Conservation (phyloP, 2,113 vertebrate species). For the Lepus europaeus region DNA sequence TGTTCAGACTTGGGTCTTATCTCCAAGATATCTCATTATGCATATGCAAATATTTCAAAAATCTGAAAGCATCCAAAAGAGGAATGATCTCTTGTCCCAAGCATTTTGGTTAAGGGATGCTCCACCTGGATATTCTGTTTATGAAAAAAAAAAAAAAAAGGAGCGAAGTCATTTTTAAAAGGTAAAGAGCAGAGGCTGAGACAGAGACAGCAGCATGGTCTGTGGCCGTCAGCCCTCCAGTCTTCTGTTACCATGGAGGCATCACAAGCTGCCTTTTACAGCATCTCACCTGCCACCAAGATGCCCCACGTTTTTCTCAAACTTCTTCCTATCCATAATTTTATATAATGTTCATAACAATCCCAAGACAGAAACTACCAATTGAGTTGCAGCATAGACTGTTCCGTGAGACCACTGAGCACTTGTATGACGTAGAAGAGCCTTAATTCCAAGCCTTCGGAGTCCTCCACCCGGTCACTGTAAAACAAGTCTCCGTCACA, state of each 20-base stretch:
- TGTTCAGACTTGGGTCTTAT: no score
- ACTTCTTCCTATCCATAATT: neutral
- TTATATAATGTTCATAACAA: neutral
- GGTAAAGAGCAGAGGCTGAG: neutral
- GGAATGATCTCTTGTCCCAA: neutral
- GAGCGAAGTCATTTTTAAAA: neutral
- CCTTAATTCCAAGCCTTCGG: neutral
- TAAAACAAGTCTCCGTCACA: neutral
- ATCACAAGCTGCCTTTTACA: neutral
- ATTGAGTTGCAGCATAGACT: neutral
- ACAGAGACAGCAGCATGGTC: neutral
- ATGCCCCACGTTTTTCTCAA: neutral
- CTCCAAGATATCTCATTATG: no score
- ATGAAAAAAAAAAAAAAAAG: conserved; percentile 20
- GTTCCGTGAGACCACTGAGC: neutral
- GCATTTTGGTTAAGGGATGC: neutral
- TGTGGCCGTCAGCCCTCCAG: rapidly evolving
- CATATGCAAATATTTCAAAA: no score
- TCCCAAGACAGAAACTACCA: neutral
- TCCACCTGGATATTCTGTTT: neutral
- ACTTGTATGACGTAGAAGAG: neutral
- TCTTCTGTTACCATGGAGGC: neutral
- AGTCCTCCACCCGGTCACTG: neutral
- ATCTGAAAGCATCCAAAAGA: no score
- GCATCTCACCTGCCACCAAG: neutral